Evolutionary conservation across 2,797 vertebrate genomes (phyloP), one percentile per base, ranked within the genome.

Genomic region (Gymnodraco acuticeps): DNA sequence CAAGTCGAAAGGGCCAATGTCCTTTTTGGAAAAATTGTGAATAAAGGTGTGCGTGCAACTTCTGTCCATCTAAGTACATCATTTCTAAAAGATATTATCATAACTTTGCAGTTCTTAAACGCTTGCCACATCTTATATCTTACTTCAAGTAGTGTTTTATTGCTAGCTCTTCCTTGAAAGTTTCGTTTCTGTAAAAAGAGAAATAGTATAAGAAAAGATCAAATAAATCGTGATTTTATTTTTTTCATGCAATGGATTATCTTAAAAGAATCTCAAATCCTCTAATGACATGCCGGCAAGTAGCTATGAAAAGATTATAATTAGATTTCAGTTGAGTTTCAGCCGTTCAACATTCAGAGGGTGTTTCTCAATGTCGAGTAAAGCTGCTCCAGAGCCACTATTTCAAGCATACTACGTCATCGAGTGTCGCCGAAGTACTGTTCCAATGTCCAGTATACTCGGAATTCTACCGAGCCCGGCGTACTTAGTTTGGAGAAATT

Each of bases 331-430:
- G 45, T 23, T 19, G 46, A 50, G 52, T 66, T 61, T 70, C 69
- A 66, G 20, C 78, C 63, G 70, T 72, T 89, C 72, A 79, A 85
- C 63, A 84, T 87, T 85, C 83, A 58, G 52, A 64, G 23, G 23
- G 2, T 23, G 23, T 23, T 23, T 23, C 23, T 23, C 23, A 23
- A 23, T 23, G 23, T 23, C 23, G 23, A 23, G 23, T 23, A 23
- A 23, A 23, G 23, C 23, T 23, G 23, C 23, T 23, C 23, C 23
- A 23, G 23, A 23, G 23, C 23, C 23, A 23, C 23, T 23, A 23
- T 23, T 23, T 23, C 23, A 23, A 3, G 23, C 2, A 23, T 23
- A 23, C 23, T 23, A 23, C 2, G 23, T 23, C 23, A 23, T 23
- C 23, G 23, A 23, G 23, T n/a, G n/a, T n/a, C n/a, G n/a, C 2